Conservation (phyloP, 2,797 vertebrate genomes). For the Diplodus puntazzo region DNA sequence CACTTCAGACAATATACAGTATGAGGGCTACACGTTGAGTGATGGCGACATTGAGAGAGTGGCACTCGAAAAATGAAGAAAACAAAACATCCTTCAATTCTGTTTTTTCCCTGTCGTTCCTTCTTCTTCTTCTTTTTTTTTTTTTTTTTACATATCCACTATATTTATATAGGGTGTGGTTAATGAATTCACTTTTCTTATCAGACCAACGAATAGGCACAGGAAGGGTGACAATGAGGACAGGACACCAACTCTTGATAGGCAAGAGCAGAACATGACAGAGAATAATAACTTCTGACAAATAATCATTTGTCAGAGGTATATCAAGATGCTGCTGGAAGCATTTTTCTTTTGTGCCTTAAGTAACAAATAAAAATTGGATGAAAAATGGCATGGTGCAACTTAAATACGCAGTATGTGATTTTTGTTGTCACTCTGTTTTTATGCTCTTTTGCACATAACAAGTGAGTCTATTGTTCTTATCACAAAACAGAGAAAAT, state of each 20-base stretch:
- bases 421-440: too few relatives aligned
- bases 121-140: neutral
- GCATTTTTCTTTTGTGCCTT: neutral
- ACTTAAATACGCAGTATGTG: too few relatives aligned
- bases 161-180: neutral
- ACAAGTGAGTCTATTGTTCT: too few relatives aligned
- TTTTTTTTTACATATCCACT: neutral
- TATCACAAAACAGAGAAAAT: too few relatives aligned
- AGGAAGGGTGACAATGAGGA: neutral
- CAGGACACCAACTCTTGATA: too few relatives aligned
- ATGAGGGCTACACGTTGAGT: conserved; percentile 16
- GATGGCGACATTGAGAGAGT: conserved; percentile 40
- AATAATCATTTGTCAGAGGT: neutral
- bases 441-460: too few relatives aligned
- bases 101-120: conserved; percentile 10
- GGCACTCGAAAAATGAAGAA: conserved; percentile 17
- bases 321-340: neutral
- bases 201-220: neutral
- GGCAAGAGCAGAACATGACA: fast-evolving
- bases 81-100: conserved; percentile 24
- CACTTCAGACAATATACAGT: conserved; percentile 48
- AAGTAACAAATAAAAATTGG: neutral
- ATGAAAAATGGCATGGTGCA: too few relatives aligned
- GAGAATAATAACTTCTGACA: neutral
- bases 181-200: neutral